These are phyloP conservation scores for Exaiptasia diaphana DNA, from an alignment of 64 coral and sea anemone genomes.

Conservation along the genomic window DNA sequence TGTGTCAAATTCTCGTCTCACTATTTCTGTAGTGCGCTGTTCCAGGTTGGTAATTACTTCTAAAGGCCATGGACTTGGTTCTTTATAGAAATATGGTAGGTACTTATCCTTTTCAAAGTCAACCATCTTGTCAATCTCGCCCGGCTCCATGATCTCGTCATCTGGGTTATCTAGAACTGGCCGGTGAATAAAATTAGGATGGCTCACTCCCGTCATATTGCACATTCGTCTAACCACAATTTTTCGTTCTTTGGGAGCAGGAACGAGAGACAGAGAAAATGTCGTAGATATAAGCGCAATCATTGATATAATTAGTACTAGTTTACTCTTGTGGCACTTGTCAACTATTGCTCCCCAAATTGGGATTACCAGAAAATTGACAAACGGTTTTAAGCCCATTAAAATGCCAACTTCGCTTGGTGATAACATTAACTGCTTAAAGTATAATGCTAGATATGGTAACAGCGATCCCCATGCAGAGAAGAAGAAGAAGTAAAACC, in stretches of 20 bases:
- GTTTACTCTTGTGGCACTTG: slow-evolving; percentile 89
- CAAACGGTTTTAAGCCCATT: slow-evolving; percentile 97
- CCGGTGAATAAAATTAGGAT: slow-evolving; percentile 63
- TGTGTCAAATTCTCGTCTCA: slow-evolving; percentile 72
- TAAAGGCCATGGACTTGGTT: slow-evolving; percentile 82
- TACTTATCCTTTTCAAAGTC: slow-evolving; percentile 56
- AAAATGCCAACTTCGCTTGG: slow-evolving; percentile 97
- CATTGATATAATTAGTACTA: slow-evolving; percentile 87
- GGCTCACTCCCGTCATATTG: slow-evolving; percentile 42
- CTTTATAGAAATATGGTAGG: slow-evolving; percentile 74
- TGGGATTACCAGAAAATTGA: slow-evolving; percentile 98
- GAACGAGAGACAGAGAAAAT: slow-evolving; percentile 83
- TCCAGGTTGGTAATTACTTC: slow-evolving; percentile 71
- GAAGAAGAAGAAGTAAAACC: slow-evolving; percentile 98
- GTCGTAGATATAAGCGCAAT: slow-evolving; percentile 86
- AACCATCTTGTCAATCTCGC: slow-evolving; percentile 95
- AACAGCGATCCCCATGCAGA: slow-evolving; percentile 96
- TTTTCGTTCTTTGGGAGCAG: slow-evolving; percentile 74
- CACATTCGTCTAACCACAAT: slow-evolving; percentile 78
- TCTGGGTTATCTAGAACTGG: slow-evolving; percentile 78
- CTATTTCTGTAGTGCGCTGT: slow-evolving; percentile 2
- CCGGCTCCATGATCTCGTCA: slow-evolving; percentile 71
- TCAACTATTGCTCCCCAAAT: slow-evolving; percentile 99
- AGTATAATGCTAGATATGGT: slow-evolving; percentile 93
- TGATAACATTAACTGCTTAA: slow-evolving; percentile 93